These are phyloP conservation scores for Tauraco erythrolophus DNA, from an alignment of 2,113 vertebrate species.

Conservation along the genomic window DNA sequence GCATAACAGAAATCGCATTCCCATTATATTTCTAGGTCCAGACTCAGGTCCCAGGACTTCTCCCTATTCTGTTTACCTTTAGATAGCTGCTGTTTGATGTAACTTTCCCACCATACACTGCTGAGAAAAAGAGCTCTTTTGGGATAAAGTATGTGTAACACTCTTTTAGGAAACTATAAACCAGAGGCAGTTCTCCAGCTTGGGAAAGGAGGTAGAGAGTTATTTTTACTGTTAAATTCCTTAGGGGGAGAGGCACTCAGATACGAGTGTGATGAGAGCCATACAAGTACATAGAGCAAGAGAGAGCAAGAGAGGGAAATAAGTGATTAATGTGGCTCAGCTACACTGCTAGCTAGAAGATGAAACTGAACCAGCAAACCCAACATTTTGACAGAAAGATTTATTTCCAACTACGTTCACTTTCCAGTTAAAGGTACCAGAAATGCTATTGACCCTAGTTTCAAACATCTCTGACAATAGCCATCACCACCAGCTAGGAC, in stretches of 20 bases:
- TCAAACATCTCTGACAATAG: background rate
- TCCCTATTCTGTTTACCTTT: background rate
- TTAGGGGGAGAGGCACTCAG: background rate
- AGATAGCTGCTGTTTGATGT: background rate
- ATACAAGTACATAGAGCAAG: background rate
- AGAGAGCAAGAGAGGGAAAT: background rate
- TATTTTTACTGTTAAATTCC: conserved; percentile 60
- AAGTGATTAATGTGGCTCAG: background rate
- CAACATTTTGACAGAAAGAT: background rate
- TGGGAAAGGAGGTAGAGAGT: conserved; percentile 29
- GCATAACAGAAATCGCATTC: background rate
- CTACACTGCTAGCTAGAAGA: background rate
- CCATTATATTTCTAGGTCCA: background rate
- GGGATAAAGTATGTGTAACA: background rate
- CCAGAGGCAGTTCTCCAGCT: background rate
- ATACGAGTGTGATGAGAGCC: background rate
- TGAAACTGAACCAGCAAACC: background rate
- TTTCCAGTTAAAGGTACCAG: background rate
- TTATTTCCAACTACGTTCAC: background rate
- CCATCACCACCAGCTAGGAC: background rate
- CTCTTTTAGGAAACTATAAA: background rate
- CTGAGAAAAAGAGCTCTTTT: background rate
- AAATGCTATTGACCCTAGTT: background rate
- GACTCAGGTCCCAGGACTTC: background rate
- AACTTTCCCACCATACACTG: background rate